Evolutionary conservation across 2,888 invertebrate species (phyloP).

Genomic region (Leucania comma): DNA sequence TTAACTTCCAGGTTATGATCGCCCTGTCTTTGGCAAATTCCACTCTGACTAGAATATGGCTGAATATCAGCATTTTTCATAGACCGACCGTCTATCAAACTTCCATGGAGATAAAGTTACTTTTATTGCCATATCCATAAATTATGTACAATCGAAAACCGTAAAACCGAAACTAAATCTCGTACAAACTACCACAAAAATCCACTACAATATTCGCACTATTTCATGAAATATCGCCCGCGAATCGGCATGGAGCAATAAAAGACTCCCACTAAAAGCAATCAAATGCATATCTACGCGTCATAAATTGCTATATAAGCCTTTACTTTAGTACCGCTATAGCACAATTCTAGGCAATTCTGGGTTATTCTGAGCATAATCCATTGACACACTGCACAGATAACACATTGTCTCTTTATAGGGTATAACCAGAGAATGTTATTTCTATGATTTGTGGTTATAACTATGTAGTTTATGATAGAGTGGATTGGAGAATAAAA

Average conservation of each 20-base stretch:
- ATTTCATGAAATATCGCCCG: conserved; percentile 37
- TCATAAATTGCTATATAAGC: conserved; percentile 56
- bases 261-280: conserved; percentile 40
- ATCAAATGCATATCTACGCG: conserved; percentile 46
- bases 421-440: conserved; percentile 17
- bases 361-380: conserved; percentile 39
- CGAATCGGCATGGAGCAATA: conserved; percentile 36
- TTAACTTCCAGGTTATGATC: too few species aligned
- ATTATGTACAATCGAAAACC: conserved; percentile 1
- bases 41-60: background rate
- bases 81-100: background rate
- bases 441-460: background rate
- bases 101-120: background rate
- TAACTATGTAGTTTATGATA: conserved; percentile 22
- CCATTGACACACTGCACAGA: conserved; percentile 37
- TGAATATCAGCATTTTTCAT: background rate
- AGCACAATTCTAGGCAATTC: conserved; percentile 40
- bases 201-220: conserved; percentile 16
- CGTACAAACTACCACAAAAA: conserved; percentile 20
- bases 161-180: conserved; percentile 17
- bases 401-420: conserved; percentile 55
- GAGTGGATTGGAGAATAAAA: conserved; percentile 51
- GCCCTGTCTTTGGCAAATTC: too few species aligned
- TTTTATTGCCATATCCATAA: conserved; percentile 7
- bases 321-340: conserved; percentile 43